Evolutionary conservation across 2,888 invertebrate genomes (phyloP), one percentile per base, ranked within the genome.

Genomic region (Monoplex corrugatus): DNA sequence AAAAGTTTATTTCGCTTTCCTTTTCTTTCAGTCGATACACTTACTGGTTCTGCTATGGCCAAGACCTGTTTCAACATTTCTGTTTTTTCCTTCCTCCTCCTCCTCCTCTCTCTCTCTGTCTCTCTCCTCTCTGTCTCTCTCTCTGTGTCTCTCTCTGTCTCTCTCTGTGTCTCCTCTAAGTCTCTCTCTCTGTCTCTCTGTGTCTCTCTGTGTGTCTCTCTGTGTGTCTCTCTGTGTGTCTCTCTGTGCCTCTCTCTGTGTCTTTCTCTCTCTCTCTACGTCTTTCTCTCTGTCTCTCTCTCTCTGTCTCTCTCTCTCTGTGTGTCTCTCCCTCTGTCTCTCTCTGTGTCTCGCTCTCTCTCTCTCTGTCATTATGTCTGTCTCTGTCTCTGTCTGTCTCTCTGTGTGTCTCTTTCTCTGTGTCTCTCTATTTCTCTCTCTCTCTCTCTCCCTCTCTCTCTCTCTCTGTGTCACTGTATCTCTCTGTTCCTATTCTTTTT

Each of bases 101-200:
- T 50, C 50, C 50, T 19, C 50, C 10, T 28, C 35, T 35, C 35
- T 75, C 35, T 75, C 28, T 35, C 35, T 32, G 13, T 75, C 75
- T 75, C 75, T 75, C 75, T 75, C 75, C 35, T 50, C 75, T 75
- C 75, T 75, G 13, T 75, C 75, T 75, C 75, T 75, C 75, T 75
- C 75, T 75, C 75, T 35, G 8, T 75, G 35, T 75, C 75, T 75
- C 35, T 75, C 75, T 75, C 75, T 75, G 35, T 75, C 75, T 75
- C 75, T 35, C 35, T 75, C 75, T 75, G 32, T 32, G 35, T 23
- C 32, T 35, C 5, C 16, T 3, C 35, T 75, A 2, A 10, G 32
- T 32, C 28, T 35, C 75, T 23, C 35, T 35, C 5, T 75, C 75
- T 35, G 35, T 32, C 35, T 75, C 75, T 23, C 35, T 28, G 32